Conservation (phyloP, 2,888 invertebrate species). For the Cantharis flavilabris region DNA sequence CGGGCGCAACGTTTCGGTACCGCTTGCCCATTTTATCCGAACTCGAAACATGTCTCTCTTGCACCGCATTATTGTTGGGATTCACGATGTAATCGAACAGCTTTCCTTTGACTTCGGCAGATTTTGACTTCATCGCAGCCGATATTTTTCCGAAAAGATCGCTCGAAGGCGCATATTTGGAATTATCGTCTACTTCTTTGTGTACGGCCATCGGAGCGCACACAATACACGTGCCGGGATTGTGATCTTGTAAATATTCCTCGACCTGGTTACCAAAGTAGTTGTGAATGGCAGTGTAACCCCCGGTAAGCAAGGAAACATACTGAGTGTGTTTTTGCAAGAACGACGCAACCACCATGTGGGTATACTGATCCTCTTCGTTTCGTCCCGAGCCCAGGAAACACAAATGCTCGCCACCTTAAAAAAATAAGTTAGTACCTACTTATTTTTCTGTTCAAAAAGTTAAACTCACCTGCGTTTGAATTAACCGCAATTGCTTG, state of each 20-base stretch:
- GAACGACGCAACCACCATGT: conserved; percentile 98
- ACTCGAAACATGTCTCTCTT: conserved; percentile 83
- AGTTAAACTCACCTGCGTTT: conserved; percentile 61
- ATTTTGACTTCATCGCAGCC: conserved; percentile 86
- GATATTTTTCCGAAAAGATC: conserved; percentile 84
- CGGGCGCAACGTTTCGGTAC: conserved; percentile 87
- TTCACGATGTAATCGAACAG: conserved; percentile 93
- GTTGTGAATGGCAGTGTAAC: conserved; percentile 84
- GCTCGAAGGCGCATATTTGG: conserved; percentile 54
- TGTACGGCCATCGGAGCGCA: conserved; percentile 64
- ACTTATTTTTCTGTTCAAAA: not conserved
- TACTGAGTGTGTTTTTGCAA: conserved; percentile 91
- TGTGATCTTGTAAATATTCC: conserved; percentile 85
- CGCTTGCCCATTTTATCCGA: conserved; percentile 83
- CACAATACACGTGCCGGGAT: conserved; percentile 77
- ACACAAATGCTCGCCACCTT: conserved; percentile 83
- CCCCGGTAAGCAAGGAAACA: conserved; percentile 90
- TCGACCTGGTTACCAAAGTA: conserved; percentile 81
- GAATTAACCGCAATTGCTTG: conserved; percentile 87
- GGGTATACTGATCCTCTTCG: conserved; percentile 93
- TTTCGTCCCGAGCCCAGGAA: conserved; percentile 92
- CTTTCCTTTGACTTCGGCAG: conserved; percentile 90
- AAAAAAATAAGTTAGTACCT: conserved; percentile 3
- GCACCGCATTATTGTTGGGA: conserved; percentile 65
- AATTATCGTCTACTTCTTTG: conserved; percentile 33